Percentiles rank a stretch among this genome's conserved stretches.
phyloP scores from a whole-genome alignment of 2,797 vertebrate genomes.

The Hypotaenidia okinawae region DNA sequence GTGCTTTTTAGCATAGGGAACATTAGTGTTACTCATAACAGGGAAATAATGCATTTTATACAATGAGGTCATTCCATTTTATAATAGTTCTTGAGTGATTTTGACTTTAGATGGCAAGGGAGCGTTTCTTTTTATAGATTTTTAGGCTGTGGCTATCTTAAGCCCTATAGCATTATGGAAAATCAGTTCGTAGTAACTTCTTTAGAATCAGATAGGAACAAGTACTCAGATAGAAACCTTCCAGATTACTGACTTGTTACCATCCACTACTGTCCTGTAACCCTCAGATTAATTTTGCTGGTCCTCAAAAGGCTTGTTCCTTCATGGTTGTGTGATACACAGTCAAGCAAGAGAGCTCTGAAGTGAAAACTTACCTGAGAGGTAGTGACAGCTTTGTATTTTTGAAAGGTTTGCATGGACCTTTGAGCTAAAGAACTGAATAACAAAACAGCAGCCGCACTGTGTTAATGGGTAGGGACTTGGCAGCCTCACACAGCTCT shows the following conservation, averaged over 20 bases:
- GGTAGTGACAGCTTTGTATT: neutral
- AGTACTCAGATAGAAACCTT: neutral
- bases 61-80: slow-evolving; percentile 50
- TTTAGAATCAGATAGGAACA: neutral
- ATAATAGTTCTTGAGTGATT: slow-evolving; percentile 13
- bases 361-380: neutral
- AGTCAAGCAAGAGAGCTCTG: neutral
- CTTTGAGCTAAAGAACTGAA: neutral
- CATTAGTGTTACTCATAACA: neutral
- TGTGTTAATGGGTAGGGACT: accelerated
- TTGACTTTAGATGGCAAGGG: slow-evolving; percentile 45
- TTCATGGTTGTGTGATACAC: neutral
- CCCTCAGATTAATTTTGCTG: neutral
- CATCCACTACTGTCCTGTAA: neutral
- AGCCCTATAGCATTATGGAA: neutral
- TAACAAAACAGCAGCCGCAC: neutral
- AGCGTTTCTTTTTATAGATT: slow-evolving; percentile 50
- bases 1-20: slow-evolving; percentile 3
- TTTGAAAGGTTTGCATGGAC: neutral
- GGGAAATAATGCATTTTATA: slow-evolving; percentile 32
- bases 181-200: neutral
- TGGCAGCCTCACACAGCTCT: neutral
- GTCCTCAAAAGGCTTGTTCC: neutral
- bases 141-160: slow-evolving; percentile 37
- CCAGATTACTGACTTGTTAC: neutral